A percentile compares a stretch with the other conserved stretches of the same genome.
These are phyloP conservation scores for Oplegnathus fasciatus DNA, from an alignment of 2,113 vertebrate species.

Conservation along the genomic window DNA sequence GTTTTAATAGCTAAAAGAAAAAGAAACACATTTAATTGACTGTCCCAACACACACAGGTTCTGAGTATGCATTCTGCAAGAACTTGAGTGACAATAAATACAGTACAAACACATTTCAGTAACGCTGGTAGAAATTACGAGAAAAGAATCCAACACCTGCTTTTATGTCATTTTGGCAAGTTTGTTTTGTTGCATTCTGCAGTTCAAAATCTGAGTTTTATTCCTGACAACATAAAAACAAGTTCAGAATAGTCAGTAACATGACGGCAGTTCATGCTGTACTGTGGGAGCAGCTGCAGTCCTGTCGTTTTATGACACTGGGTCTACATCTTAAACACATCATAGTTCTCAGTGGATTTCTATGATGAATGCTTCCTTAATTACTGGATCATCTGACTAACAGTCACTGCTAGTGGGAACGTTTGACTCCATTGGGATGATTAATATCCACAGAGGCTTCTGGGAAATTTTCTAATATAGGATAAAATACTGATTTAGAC, in stretches of 20 bases:
- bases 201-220: neutral
- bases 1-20: slow-evolving; percentile 9
- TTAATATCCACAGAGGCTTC: neutral
- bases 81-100: neutral
- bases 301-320: neutral
- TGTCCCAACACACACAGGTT: neutral
- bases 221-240: neutral
- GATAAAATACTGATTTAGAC: neutral
- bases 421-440: neutral
- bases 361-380: neutral
- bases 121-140: neutral
- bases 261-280: too few relatives aligned
- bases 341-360: neutral
- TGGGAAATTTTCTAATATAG: neutral
- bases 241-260: slow-evolving; percentile 14
- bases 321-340: neutral
- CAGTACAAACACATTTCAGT: slow-evolving; percentile 21
- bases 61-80: neutral
- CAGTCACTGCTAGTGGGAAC: neutral
- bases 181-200: neutral
- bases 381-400: neutral
- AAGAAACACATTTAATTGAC: neutral
- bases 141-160: neutral
- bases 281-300: neutral
- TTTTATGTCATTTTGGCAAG: slow-evolving; percentile 1